Evolutionary conservation across 1,140 invertebrate genomes (phyloP).

Genomic region (Ceratitis capitata): DNA sequence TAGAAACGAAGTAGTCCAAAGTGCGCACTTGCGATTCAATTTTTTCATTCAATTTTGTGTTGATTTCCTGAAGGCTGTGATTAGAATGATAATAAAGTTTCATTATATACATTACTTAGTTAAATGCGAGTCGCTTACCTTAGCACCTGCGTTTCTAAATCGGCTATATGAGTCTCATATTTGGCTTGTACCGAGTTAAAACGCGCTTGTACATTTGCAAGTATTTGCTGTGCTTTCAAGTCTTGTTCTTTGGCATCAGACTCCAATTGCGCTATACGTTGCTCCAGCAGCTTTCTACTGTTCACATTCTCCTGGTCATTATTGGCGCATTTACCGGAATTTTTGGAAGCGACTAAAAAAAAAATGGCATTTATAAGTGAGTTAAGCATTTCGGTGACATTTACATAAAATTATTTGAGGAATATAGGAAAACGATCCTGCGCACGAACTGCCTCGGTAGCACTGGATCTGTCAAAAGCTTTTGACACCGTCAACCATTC

Average conservation of each 20-base stretch:
- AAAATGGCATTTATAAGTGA: no score
- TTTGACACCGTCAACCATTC: no score
- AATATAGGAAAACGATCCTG: no score
- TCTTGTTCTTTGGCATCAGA: conserved; percentile 76
- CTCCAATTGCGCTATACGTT: conserved; percentile 75
- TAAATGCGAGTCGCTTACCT: conserved; percentile 54
- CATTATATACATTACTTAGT: no score
- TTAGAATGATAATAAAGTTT: background rate
- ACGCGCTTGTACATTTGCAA: conserved; percentile 76
- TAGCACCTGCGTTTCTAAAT: conserved; percentile 74
- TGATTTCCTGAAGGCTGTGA: conserved; percentile 68
- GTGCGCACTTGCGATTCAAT: conserved; percentile 66
- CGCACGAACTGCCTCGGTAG: no score
- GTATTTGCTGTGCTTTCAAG: conserved; percentile 73
- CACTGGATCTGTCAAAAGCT: no score
- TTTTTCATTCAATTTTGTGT: conserved; percentile 69
- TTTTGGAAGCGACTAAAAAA: conserved; percentile 56
- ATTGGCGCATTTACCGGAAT: conserved; percentile 66
- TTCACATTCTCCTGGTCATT: conserved; percentile 69
- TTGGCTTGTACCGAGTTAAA: conserved; percentile 80
- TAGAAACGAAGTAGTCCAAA: conserved; percentile 58
- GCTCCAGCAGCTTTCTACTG: conserved; percentile 74
- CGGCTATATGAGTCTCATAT: conserved; percentile 77
- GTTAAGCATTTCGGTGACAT: no score
- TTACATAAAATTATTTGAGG: no score